Percentiles rank a stretch among this genome's conserved stretches.
Evolutionary conservation across 92 coral and sea anemone species (phyloP).

Genomic region (Bergia sp.): DNA sequence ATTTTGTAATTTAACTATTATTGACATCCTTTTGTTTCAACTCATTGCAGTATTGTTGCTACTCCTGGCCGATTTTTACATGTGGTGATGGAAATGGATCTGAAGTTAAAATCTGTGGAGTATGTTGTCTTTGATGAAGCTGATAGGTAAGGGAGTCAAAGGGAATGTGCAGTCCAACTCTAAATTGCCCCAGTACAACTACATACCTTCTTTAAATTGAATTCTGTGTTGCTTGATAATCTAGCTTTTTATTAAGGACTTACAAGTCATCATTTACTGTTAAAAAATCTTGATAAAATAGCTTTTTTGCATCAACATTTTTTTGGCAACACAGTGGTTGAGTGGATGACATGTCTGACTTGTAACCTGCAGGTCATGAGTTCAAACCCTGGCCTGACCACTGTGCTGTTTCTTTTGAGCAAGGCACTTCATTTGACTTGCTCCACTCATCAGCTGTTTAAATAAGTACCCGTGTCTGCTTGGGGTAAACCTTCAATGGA

Average conservation of each 20-base stretch:
- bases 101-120: constrained; percentile 83
- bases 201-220: background rate
- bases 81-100: constrained; percentile 95
- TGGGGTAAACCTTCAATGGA: too few species aligned
- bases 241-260: background rate
- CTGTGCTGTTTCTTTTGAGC: too few species aligned
- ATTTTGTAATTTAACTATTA: too few species aligned
- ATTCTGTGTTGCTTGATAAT: background rate
- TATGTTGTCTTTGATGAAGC: constrained; percentile 99
- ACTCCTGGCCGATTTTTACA: constrained; percentile 99
- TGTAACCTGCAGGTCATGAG: too few species aligned
- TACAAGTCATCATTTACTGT: background rate
- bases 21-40: background rate
- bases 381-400: too few species aligned
- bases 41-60: constrained; percentile 76
- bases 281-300: too few species aligned
- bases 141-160: constrained; percentile 71
- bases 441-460: too few species aligned
- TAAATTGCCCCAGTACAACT: background rate
- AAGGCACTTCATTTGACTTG: too few species aligned
- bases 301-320: background rate
- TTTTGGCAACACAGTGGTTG: too few species aligned
- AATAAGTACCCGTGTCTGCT: too few species aligned
- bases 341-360: too few species aligned
- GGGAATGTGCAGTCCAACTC: background rate